These are phyloP conservation scores for Drosophila fuyamai DNA, from an alignment of 1,140 invertebrate genomes.

Conservation along the genomic window DNA sequence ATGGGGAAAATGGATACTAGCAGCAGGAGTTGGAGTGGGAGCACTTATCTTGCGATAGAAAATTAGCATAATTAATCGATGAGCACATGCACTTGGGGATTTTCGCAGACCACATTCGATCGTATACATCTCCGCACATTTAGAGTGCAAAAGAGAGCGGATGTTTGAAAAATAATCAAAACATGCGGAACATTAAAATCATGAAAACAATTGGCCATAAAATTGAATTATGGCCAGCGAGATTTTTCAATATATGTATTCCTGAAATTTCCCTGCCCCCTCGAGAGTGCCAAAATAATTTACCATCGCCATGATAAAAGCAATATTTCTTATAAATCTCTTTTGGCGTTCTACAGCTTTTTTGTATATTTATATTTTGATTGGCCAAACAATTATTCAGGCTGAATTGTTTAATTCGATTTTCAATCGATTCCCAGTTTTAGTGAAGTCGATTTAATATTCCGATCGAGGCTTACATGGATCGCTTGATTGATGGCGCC, in stretches of 20 bases:
- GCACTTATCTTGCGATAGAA: constrained; percentile 33
- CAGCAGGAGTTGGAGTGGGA: not conserved
- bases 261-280: constrained; percentile 1
- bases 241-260: constrained; percentile 37
- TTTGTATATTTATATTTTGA: constrained; percentile 30
- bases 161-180: constrained; percentile 45
- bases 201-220: constrained; percentile 57
- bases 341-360: constrained; percentile 6
- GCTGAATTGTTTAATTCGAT: constrained; percentile 12
- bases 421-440: constrained; percentile 3
- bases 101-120: constrained; percentile 17
- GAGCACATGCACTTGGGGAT: constrained; percentile 20
- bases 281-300: not conserved
- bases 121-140: constrained; percentile 18
- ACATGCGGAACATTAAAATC: constrained; percentile 35
- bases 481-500: constrained; percentile 1
- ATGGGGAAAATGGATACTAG: constrained; percentile 22
- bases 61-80: constrained; percentile 63
- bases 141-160: not conserved
- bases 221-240: constrained; percentile 61
- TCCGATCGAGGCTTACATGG: constrained; percentile 7
- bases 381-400: constrained; percentile 31
- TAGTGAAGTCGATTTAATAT: constrained; percentile 4
- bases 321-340: constrained; percentile 22
- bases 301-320: constrained; percentile 25